A percentile compares a stretch with the other conserved stretches of the same genome.
phyloP scores from a whole-genome alignment of 1,140 invertebrate genomes.

The Brachionus plicatilis region DNA sequence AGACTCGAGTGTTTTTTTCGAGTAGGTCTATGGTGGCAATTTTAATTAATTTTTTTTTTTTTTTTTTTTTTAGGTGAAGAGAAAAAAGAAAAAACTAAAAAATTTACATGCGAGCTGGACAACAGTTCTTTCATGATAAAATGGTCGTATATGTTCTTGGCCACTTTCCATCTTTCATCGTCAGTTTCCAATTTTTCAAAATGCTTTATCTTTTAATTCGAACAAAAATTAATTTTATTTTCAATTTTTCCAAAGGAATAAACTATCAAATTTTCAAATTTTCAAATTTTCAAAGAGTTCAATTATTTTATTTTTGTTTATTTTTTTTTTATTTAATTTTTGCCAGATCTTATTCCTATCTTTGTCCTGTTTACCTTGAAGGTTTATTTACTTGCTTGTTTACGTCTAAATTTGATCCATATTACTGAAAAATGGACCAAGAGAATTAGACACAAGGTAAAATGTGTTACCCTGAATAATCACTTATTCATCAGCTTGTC shows the following conservation, averaged over 20 bases:
- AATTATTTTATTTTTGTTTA: too few species aligned
- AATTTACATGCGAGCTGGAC: constrained; percentile 81
- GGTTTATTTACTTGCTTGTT: too few species aligned
- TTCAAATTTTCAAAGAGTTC: background rate
- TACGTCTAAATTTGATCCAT: too few species aligned
- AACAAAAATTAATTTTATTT: constrained; percentile 28
- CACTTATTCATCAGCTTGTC: too few species aligned
- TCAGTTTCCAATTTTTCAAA: constrained; percentile 96
- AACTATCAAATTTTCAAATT: background rate
- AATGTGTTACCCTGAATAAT: too few species aligned
- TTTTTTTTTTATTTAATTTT: too few species aligned
- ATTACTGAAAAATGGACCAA: too few species aligned
- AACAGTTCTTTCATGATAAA: constrained; percentile 99
- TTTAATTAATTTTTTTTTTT: background rate
- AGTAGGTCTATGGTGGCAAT: constrained; percentile 77
- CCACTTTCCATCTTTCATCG: constrained; percentile 86
- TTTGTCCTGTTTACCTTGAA: too few species aligned
- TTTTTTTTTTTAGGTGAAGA: background rate
- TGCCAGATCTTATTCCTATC: too few species aligned
- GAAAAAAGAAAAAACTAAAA: constrained; percentile 41
- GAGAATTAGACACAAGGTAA: too few species aligned
- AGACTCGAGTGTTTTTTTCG: constrained; percentile 87
- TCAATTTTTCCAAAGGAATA: background rate
- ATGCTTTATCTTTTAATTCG: constrained; percentile 78
- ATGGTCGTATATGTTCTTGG: constrained; percentile 96